phyloP scores from a whole-genome alignment of 2,888 invertebrate genomes.

The Ochropleura leucogaster region DNA sequence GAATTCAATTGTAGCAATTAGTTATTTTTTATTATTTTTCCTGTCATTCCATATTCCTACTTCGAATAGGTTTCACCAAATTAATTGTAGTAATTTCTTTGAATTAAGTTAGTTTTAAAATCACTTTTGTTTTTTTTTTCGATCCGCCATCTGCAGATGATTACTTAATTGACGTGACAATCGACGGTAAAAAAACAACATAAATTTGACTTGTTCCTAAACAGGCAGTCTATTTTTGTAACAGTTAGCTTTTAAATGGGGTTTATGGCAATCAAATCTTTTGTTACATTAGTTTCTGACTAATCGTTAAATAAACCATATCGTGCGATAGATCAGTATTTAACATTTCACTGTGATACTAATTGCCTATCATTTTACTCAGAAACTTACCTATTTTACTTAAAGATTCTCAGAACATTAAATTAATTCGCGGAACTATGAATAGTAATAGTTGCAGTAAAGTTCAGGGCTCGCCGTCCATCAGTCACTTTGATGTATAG shows the following conservation, averaged over 20 bases:
- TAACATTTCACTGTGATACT: background rate
- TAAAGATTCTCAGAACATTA: background rate
- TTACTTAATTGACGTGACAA: no score
- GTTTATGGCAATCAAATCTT: background rate
- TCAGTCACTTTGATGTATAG: slow-evolving; percentile 52
- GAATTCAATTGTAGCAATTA: no score
- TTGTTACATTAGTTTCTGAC: background rate
- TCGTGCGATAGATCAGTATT: background rate
- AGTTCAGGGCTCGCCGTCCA: slow-evolving; percentile 34
- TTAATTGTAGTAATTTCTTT: no score
- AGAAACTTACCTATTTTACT: background rate
- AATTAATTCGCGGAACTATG: slow-evolving; percentile 10
- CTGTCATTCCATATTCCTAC: no score
- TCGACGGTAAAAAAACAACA: no score
- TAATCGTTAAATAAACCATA: background rate
- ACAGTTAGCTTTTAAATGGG: background rate
- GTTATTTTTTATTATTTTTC: no score
- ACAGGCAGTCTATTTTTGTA: background rate
- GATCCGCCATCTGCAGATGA: no score
- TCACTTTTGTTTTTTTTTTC: no score
- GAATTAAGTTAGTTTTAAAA: no score
- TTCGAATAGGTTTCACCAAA: no score
- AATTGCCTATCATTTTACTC: background rate
- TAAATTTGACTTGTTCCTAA: background rate
- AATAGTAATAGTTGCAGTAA: slow-evolving; percentile 19